Evolutionary conservation across 2,797 vertebrate genomes (phyloP), one percentile per base, ranked within the genome.

Genomic region (Cyprinodon diabolis): DNA sequence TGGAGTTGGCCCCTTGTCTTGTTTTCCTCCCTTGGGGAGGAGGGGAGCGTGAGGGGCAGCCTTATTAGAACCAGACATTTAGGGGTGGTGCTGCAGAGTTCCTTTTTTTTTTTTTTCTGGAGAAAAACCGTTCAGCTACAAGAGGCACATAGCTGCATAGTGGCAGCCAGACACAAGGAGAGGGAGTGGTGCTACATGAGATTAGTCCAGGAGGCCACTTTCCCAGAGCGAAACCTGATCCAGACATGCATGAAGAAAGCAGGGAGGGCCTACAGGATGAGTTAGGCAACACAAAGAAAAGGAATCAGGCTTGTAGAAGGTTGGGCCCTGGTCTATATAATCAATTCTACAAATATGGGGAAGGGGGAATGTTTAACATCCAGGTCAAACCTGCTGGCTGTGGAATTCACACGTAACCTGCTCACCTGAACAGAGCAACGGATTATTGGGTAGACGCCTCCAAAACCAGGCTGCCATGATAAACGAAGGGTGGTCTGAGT

Each of bases 381-480:
- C 45, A 37, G 74, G 58, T 63, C 74, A 78, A 84, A 87, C 17
- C 30, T 6, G 23, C 17, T 37, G 14, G 56, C 30, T 58, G 57
- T 58, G 3, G 57, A 17, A 19, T 60, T 19, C 15, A 6, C n/a
- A 30, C 11, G n/a, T 55, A 4, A 23, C 6, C 12, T 2, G 25
- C 89, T 92, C 90, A 97, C 97, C 96, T 97, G 96, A 48, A 97
- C 85, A 14, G 93, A 92, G 76, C 96, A 97, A 48, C 90, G 85
- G 30, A 87, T 93, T 54, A 96, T 90, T 0, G 94, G 90, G 72
- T 96, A 96, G 48, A 90, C 89, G 23, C 96, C 97, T 4, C 95
- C 96, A 21, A 94, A 94, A 13, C 96, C 95, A 0, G 95, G 94
- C 13, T 82, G 90, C 97, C 97, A 97, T 1, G 94, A 88, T 49